A percentile compares a stretch with the other conserved stretches of the same genome.
phyloP scores from a whole-genome alignment of 1,140 invertebrate species.

The Calephelis nemesis region DNA sequence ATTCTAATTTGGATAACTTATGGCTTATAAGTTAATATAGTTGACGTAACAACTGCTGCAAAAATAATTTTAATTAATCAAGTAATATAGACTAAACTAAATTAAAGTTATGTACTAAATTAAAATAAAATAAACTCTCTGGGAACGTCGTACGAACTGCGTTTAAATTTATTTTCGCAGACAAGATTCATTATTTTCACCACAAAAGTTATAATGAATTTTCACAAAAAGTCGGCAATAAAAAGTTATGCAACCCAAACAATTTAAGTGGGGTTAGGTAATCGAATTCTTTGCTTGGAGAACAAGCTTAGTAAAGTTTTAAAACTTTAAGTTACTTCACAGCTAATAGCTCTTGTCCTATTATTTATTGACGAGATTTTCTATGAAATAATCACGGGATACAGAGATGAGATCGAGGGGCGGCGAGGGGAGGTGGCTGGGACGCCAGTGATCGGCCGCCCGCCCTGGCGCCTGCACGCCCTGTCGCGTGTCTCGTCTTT shows the following conservation, averaged over 20 bases:
- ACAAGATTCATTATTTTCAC: too few relatives aligned
- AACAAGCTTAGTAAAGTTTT: neutral
- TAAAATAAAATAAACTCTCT: too few relatives aligned
- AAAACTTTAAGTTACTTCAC: neutral
- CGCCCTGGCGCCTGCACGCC: constrained; percentile 56
- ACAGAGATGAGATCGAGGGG: constrained; percentile 47
- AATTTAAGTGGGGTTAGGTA: neutral
- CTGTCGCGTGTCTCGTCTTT: constrained; percentile 27
- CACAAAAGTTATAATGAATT: neutral
- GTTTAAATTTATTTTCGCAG: too few relatives aligned
- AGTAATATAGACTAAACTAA: too few relatives aligned
- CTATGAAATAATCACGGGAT: constrained; percentile 76
- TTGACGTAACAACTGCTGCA: too few relatives aligned
- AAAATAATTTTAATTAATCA: too few relatives aligned
- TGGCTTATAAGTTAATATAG: too few relatives aligned
- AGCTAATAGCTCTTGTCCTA: constrained; percentile 53
- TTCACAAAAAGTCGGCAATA: neutral
- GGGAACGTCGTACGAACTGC: too few relatives aligned
- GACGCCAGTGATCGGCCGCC: constrained; percentile 62
- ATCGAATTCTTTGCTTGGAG: neutral
- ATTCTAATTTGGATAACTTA: too few relatives aligned
- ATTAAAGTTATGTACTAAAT: too few relatives aligned
- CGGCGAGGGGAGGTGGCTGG: constrained; percentile 44
- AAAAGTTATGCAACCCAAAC: neutral
- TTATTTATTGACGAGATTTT: constrained; percentile 59